Base-by-base conservation (phyloP, 2,888 invertebrate species). In the Thyatira batis region DNA sequence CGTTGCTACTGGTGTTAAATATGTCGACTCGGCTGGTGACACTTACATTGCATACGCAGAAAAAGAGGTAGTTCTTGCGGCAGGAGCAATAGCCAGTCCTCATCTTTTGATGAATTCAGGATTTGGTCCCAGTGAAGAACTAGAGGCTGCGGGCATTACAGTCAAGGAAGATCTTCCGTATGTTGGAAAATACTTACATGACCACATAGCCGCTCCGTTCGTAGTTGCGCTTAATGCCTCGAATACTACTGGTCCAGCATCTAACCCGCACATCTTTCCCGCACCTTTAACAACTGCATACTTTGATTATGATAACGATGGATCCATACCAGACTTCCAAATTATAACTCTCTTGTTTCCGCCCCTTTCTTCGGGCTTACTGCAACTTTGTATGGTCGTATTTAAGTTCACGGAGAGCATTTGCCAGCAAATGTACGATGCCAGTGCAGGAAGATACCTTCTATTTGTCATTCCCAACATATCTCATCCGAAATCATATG, bases 21-120 rank as follows among this genome's bases (percentile, higher is more conserved):
- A 39, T 30, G 54, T 51, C 45, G 63, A 23, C n/a, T 58, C 50
- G 9, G 45, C 55, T 6, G 62, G 66, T 30, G 51, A 53, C 2
- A 59, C 51, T 5, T 58, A 71, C 6, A 58, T 54, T 0, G 25
- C 77, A 0, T 60, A 59, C 27, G 73, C 79, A 0, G 62, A 60
- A 0, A 71, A 61, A 8, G 78, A 81, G 52, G 72, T 84, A 0
- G 66, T 83, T 17, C n/a, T 82, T 8, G 61, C 73, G 3, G 76
- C 78, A 0, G 84, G 84, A 10, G 71, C 79, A 0, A 54, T 84
- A 6, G 72, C 67, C 21, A 65, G 71, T 4, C 75, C 84, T 0
- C 65, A 78, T 49, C 39, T 84, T 0, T 57, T 84, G 1, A 74
- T 78, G 78, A 54, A 76, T 2, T 81, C 84, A 2, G 84, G 84